phyloP scores from a whole-genome alignment of 2,113 vertebrate species.

The Cyanistes caeruleus region DNA sequence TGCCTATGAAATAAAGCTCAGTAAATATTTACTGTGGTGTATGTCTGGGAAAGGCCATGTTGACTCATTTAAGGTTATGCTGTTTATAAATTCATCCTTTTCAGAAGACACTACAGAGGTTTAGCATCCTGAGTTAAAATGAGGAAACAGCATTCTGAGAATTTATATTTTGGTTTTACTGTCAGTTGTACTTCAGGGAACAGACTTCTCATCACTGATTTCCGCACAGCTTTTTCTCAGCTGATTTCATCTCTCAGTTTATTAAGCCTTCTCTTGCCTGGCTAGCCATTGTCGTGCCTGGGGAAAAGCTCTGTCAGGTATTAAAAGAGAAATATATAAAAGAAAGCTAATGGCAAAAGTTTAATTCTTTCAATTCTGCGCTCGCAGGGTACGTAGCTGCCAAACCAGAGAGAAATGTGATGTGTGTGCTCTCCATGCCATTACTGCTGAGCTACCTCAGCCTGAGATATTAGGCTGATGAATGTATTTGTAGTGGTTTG shows the following conservation, averaged over 20 bases:
- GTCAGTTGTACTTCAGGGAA: not conserved
- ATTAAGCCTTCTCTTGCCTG: conserved; percentile 26
- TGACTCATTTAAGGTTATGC: conserved; percentile 28
- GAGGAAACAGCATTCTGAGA: not conserved
- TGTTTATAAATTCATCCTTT: conserved; percentile 16
- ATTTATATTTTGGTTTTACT: not conserved
- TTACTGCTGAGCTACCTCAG: not conserved
- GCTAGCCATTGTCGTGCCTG: not conserved
- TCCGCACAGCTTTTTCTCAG: not conserved
- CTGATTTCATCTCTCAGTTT: not conserved
- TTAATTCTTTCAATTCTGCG: not conserved
- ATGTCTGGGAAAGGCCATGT: not conserved
- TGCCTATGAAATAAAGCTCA: conserved; percentile 10
- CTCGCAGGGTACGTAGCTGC: not conserved
- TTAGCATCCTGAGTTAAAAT: not conserved
- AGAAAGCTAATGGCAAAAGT: not conserved
- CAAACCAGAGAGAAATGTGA: not conserved
- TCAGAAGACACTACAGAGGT: not conserved
- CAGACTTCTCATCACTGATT: not conserved
- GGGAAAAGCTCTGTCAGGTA: conserved; percentile 27
- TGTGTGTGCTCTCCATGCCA: not conserved
- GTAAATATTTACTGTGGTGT: conserved; percentile 11
- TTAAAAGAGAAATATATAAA: conserved; percentile 7
- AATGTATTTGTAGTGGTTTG: not conserved
- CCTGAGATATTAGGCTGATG: not conserved